Conservation (phyloP, 2,888 invertebrate species). For the Pachydiplax longipennis region DNA sequence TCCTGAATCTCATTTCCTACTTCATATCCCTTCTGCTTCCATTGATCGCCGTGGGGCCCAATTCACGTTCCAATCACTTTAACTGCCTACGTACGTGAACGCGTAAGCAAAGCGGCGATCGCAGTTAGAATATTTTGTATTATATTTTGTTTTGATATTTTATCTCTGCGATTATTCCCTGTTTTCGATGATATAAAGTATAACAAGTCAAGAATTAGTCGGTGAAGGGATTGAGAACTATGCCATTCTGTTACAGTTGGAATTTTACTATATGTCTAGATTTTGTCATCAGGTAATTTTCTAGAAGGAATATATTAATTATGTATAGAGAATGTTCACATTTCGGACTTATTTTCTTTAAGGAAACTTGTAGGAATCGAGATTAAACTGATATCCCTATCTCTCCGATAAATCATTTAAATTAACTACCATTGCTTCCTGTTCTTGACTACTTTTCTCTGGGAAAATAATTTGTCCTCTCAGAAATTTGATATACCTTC, state of each 20-base stretch:
- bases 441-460: background rate
- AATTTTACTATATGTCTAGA: background rate
- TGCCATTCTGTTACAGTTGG: background rate
- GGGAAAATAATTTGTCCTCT: background rate
- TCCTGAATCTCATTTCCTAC: constrained; percentile 18
- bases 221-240: background rate
- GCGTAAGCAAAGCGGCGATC: background rate
- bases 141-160: too few species aligned
- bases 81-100: background rate
- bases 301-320: background rate
- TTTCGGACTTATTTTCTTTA: background rate
- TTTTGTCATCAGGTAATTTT: background rate
- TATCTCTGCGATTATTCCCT: background rate
- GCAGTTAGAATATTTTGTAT: background rate
- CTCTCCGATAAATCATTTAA: background rate
- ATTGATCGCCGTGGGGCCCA: constrained; percentile 9
- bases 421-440: background rate
- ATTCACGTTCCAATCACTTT: background rate
- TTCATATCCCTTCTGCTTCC: background rate
- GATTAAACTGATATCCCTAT: background rate
- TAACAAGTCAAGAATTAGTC: background rate
- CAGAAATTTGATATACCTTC: background rate
- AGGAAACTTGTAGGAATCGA: background rate
- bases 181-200: background rate
- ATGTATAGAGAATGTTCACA: background rate